A percentile compares a stretch with the other conserved stretches of the same genome.
phyloP scores from a whole-genome alignment of 1,140 invertebrate genomes.

The Ruditapes philippinarum region DNA sequence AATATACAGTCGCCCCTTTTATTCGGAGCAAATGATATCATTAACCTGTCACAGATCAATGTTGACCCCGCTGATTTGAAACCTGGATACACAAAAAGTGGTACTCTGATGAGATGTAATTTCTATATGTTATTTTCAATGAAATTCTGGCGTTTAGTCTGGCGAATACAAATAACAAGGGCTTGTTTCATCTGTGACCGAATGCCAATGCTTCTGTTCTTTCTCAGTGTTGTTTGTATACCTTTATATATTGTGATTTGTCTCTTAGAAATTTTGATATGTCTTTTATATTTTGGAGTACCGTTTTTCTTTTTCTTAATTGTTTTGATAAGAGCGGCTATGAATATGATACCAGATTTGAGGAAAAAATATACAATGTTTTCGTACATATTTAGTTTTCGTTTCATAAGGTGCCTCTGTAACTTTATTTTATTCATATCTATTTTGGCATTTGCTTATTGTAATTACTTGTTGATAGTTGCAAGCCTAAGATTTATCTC shows the following conservation, averaged over 20 bases:
- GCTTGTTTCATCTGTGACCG: not conserved
- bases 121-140: conserved; percentile 34
- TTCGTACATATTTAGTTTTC: not conserved
- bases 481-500: not conserved
- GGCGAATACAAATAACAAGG: not conserved
- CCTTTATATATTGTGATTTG: not conserved
- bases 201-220: not conserved
- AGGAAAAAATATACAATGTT: not conserved
- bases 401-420: not conserved
- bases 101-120: not conserved
- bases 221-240: not conserved
- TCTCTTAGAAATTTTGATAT: conserved; percentile 1
- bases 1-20: conserved; percentile 7
- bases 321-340: not conserved
- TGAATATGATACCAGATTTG: not conserved
- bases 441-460: conserved; percentile 1
- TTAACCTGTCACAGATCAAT: not conserved
- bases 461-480: not conserved
- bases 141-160: conserved; percentile 11
- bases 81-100: conserved; percentile 26
- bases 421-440: not conserved
- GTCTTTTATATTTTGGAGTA: conserved; percentile 7
- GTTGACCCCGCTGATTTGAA: not conserved
- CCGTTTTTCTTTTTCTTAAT: not conserved
- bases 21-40: conserved; percentile 20